phyloP scores from a whole-genome alignment of 1,140 invertebrate species.

The Macrobrachium nipponense region DNA sequence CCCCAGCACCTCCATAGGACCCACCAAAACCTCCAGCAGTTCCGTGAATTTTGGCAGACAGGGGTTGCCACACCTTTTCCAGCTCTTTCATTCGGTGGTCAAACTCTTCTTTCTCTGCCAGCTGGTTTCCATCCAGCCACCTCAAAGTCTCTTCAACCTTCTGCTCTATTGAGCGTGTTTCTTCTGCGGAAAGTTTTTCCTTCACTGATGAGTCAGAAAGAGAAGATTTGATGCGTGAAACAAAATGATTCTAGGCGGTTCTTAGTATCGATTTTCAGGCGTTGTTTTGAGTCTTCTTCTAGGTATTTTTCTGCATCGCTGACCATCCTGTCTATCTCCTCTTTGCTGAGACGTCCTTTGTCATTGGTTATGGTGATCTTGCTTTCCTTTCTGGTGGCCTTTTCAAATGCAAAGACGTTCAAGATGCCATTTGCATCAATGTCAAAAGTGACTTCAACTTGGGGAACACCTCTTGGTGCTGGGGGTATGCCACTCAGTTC shows the following conservation, averaged over 20 bases:
- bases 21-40: constrained; percentile 60
- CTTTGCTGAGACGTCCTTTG: constrained; percentile 1
- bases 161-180: constrained; percentile 74
- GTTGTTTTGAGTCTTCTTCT: constrained; percentile 73
- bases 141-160: constrained; percentile 68
- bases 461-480: neutral
- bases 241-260: constrained; percentile 93
- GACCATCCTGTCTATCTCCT: constrained; percentile 9
- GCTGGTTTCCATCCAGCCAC: constrained; percentile 69
- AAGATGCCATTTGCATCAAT: neutral
- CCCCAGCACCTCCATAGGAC: constrained; percentile 67
- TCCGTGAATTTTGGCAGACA: constrained; percentile 66
- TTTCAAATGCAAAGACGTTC: neutral
- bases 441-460: constrained; percentile 1
- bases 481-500: constrained; percentile 6
- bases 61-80: constrained; percentile 66
- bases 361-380: constrained; percentile 5
- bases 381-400: neutral
- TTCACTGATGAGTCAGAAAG: constrained; percentile 71
- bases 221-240: constrained; percentile 97
- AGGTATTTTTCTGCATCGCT: constrained; percentile 3
- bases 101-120: constrained; percentile 69
- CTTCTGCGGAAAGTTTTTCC: constrained; percentile 71
- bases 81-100: constrained; percentile 68
- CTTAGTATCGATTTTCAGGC: constrained; percentile 76